Conservation (phyloP, 2,113 vertebrate genomes). For the Muntiacus reevesi region DNA sequence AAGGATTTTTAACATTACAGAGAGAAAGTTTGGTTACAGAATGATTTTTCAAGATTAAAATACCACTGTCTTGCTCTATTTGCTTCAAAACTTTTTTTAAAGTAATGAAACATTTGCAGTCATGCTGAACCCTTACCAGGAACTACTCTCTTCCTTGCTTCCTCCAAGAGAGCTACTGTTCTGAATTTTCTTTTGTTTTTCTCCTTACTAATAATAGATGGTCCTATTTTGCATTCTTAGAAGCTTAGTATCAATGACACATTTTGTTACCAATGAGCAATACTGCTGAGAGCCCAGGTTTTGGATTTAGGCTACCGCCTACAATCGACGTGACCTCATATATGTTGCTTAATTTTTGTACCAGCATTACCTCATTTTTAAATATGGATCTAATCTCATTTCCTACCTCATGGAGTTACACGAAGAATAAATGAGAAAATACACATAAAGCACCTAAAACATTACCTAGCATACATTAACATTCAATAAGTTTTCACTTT, state of each 20-base stretch:
- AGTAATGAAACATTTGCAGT: neutral
- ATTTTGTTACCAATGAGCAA: neutral
- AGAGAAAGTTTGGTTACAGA: neutral
- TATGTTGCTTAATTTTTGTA: neutral
- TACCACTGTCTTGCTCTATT: neutral
- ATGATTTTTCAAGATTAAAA: neutral
- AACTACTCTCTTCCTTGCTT: neutral
- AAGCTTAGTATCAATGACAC: neutral
- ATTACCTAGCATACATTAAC: neutral
- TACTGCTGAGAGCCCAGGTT: neutral
- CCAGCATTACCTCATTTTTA: neutral
- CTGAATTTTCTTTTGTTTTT: neutral
- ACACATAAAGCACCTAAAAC: neutral
- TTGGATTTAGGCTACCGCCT: neutral
- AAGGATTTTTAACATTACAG: neutral
- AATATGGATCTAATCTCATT: neutral
- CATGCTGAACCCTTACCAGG: neutral
- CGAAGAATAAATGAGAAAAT: neutral
- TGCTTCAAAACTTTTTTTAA: neutral
- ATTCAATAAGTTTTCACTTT: neutral
- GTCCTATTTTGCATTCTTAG: neutral
- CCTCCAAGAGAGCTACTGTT: neutral
- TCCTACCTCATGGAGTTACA: neutral
- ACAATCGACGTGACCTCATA: neutral
- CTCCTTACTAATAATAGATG: neutral